Percentiles rank a stretch among this genome's conserved stretches.
phyloP scores from a whole-genome alignment of 2,113 vertebrate genomes.

The Euleptes europaea region DNA sequence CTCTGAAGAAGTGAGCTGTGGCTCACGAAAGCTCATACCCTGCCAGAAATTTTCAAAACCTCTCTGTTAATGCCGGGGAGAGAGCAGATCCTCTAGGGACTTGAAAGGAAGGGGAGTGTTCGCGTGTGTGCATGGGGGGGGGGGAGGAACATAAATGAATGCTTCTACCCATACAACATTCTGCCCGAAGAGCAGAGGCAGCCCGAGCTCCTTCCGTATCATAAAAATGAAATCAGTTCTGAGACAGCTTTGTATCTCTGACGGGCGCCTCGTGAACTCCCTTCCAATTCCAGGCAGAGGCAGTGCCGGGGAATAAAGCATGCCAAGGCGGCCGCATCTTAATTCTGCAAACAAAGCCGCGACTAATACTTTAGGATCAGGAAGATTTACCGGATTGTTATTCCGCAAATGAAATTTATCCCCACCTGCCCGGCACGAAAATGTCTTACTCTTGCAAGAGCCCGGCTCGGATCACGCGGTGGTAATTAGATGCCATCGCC shows the following conservation, averaged over 20 bases:
- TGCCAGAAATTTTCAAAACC: too few species aligned
- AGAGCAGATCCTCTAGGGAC: not conserved
- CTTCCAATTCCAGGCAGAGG: not conserved
- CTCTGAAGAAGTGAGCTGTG: too few species aligned
- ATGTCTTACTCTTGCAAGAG: not conserved
- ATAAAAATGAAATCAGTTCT: constrained; percentile 1
- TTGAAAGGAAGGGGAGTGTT: not conserved
- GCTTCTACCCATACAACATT: not conserved
- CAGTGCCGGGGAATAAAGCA: not conserved
- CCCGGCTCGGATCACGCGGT: not conserved
- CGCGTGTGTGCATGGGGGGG: too few species aligned
- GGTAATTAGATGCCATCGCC: not conserved
- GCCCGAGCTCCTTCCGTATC: not conserved
- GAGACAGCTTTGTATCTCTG: not conserved
- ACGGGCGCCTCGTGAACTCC: not conserved
- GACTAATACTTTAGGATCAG: not conserved
- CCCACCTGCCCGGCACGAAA: not conserved
- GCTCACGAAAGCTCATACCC: too few species aligned
- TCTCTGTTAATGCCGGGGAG: not conserved
- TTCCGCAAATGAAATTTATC: constrained; percentile 5
- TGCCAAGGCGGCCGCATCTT: not conserved
- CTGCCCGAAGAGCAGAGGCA: not conserved
- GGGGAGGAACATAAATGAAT: not conserved
- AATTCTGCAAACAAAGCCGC: not conserved
- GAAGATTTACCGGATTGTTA: constrained; percentile 6